These are phyloP conservation scores for Mythimna ferrago DNA, from an alignment of 2,888 invertebrate genomes.

Conservation along the genomic window DNA sequence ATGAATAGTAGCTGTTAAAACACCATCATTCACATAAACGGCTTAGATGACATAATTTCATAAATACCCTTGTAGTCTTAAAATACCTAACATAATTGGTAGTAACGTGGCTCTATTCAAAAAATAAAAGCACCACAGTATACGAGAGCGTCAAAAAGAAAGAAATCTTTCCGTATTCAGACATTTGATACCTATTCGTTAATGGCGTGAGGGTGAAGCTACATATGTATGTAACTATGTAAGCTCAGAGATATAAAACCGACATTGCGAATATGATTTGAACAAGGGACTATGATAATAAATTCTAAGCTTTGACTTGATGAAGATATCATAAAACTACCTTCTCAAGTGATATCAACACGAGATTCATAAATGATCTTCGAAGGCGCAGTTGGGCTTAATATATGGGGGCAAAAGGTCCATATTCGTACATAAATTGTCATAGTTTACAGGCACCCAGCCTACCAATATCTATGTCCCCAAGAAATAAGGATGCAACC, in stretches of 20 bases:
- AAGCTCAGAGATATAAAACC: background rate
- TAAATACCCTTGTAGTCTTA: background rate
- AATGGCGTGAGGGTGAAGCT: background rate
- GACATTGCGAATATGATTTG: background rate
- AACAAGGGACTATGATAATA: conserved; percentile 21
- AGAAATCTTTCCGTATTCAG: conserved; percentile 18
- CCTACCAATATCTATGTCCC: conserved; percentile 35
- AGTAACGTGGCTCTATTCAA: background rate
- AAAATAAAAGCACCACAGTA: background rate
- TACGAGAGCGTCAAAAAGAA: background rate
- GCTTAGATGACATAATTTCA: background rate
- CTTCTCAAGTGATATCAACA: conserved; percentile 29
- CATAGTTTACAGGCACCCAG: conserved; percentile 33
- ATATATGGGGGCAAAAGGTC: conserved; percentile 36
- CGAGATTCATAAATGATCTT: conserved; percentile 26
- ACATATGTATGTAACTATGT: background rate
- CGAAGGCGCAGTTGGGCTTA: conserved; percentile 23
- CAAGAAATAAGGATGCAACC: conserved; percentile 49
- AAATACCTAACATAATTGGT: background rate
- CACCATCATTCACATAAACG: background rate
- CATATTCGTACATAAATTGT: conserved; percentile 38
- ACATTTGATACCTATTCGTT: conserved; percentile 29
- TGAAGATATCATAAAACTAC: conserved; percentile 23
- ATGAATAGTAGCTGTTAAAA: background rate
- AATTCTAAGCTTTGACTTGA: conserved; percentile 14